Evolutionary conservation across 1,140 invertebrate genomes (phyloP), one percentile per base, ranked within the genome.

Genomic region (Cotesia chilonis): DNA sequence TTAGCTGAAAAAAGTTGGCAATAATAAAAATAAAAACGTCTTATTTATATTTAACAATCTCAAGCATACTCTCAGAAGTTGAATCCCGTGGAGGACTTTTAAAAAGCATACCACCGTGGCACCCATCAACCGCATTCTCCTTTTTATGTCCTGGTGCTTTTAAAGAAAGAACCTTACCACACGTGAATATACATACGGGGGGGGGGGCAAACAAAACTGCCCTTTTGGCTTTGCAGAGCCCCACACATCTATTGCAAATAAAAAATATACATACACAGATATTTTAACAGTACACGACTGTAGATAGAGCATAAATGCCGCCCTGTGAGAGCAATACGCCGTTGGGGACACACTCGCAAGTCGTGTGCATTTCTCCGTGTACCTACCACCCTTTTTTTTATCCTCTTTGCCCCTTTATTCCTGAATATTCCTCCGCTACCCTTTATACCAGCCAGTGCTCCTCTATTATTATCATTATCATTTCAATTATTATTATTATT

Each of bases 281-380:
- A 55, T 36, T 6, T 65, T 65, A 14, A 12, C 55, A 20, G 54
- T 51, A 72, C 51, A 54, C 60, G 70, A 66, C 63, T 72, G 20
- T 47, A 63, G 68, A 64, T 70, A 51, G 67, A 72, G 67, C 59
- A 51, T 68, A 68, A 55, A 68, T 68, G 66, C 47, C 51, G 51
- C 51, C 20, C 17, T 68, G 51, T 55, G 20, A 36, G 51, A 36
- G 41, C n/a, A 51, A 54, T 28, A 68, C 20, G 66, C 66, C 66
- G 52, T 51, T 68, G 66, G 66, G 66, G 66, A 68, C 66, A 68
- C 66, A 55, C 66, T 54, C 66, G 1, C 41, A 47, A 47, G 66
- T 51, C 66, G 20, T 63, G 60, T 37, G 60, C 28, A 57, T 57
- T 57, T 20, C 17, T 20, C 52, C 14, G 10, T 61, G 51, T 28